A percentile compares a stretch with the other conserved stretches of the same genome.
Conservation (phyloP, 2,113 vertebrate species). For the Gobius niger region DNA sequence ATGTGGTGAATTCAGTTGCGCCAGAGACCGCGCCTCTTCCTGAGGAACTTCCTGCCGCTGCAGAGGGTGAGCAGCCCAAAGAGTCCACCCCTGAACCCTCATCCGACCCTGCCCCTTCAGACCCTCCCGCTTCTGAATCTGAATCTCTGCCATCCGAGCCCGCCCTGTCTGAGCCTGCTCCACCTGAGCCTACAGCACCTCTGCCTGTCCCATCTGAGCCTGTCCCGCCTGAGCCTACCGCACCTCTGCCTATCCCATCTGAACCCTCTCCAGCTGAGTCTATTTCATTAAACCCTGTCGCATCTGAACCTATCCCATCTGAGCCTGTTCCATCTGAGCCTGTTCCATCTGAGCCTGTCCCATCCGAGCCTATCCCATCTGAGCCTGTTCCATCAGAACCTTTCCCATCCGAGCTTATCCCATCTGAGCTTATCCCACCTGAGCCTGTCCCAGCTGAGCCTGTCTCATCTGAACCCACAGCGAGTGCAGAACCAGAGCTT, state of each 20-base stretch:
- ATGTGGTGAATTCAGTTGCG: constrained; percentile 13
- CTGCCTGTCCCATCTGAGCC: not conserved
- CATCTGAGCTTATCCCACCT: not conserved
- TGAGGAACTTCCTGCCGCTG: constrained; percentile 19
- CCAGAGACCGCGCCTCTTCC: constrained; percentile 16
- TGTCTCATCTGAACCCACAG: not conserved
- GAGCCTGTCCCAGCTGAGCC: not conserved
- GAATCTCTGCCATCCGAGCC: no score
- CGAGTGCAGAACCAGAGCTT: constrained; percentile 1
- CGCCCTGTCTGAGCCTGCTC: no score
- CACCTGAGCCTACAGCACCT: no score
- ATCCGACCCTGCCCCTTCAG: not conserved
- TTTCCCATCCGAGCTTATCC: not conserved
- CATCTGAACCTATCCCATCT: not conserved
- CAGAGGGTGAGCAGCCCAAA: constrained; percentile 10
- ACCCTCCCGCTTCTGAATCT: no score
- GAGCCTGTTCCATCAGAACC: not conserved
- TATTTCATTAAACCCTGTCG: not conserved
- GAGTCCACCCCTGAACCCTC: constrained; percentile 7
- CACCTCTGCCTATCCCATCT: no score
- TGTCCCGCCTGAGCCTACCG: not conserved
- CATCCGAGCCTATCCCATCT: not conserved
- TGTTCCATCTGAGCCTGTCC: not conserved
- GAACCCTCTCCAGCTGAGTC: not conserved
- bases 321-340: not conserved